phyloP scores from a whole-genome alignment of 2,888 invertebrate genomes.

The Eupithecia insigniata region DNA sequence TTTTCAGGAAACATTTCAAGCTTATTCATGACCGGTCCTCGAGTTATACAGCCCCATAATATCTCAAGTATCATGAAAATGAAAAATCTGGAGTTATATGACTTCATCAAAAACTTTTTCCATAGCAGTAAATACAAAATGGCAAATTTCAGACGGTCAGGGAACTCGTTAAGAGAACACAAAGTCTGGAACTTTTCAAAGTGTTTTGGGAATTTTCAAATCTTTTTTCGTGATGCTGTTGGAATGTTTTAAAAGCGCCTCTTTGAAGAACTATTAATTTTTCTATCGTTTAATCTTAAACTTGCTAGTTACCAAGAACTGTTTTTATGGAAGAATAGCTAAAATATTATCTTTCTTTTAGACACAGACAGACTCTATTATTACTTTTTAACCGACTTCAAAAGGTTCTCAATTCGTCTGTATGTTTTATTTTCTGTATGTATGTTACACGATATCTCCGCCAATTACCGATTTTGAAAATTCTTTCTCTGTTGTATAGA shows the following conservation, averaged over 20 bases:
- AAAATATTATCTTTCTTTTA: no score
- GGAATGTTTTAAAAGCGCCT: not conserved
- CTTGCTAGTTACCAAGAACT: not conserved
- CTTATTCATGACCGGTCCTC: conserved; percentile 22
- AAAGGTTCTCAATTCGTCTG: no score
- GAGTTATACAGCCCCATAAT: conserved; percentile 34
- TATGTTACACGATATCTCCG: no score
- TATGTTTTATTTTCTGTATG: no score
- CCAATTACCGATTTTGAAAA: no score
- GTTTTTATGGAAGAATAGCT: no score
- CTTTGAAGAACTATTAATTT: not conserved
- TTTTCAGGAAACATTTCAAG: not conserved
- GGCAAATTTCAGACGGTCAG: conserved; percentile 41
- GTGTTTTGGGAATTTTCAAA: not conserved
- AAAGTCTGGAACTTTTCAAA: conserved; percentile 11
- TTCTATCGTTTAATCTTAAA: not conserved
- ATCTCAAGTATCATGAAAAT: conserved; percentile 39
- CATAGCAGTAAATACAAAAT: conserved; percentile 15
- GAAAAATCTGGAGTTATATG: conserved; percentile 42
- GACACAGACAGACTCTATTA: no score
- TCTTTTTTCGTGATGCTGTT: not conserved
- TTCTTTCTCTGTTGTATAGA: no score
- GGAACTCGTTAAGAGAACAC: conserved; percentile 38
- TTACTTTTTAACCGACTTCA: no score
- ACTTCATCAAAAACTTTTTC: conserved; percentile 24